These are phyloP conservation scores for Scaptodrosophila latifasciaeformis DNA, from an alignment of 2,888 invertebrate species.

Conservation along the genomic window DNA sequence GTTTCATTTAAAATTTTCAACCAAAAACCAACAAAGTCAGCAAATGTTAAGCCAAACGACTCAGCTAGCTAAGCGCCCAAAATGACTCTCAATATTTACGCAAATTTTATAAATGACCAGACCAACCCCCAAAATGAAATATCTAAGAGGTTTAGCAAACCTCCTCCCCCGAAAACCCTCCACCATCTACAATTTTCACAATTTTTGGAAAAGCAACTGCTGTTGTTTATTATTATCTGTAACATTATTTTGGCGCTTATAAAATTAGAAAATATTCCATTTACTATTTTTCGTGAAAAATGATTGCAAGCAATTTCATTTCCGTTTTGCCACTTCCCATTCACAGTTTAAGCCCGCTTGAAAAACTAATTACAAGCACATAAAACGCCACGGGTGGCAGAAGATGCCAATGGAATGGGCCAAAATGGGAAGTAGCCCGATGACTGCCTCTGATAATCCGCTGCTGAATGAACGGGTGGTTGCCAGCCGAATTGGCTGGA, in stretches of 20 bases:
- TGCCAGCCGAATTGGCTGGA: too few species aligned
- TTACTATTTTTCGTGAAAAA: conserved; percentile 67
- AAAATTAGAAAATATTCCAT: conserved; percentile 67
- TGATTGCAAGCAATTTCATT: conserved; percentile 70
- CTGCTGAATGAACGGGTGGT: too few species aligned
- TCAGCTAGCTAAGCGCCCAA: conserved; percentile 11
- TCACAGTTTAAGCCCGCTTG: background rate
- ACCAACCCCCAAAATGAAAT: conserved; percentile 19
- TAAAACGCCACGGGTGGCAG: conserved; percentile 56
- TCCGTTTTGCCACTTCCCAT: conserved; percentile 39
- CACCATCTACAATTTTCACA: background rate
- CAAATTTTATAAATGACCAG: conserved; percentile 59
- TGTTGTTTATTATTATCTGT: conserved; percentile 63
- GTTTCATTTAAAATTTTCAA: conserved; percentile 47
- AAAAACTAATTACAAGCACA: conserved; percentile 70
- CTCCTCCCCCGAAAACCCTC: background rate
- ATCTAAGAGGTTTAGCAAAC: background rate
- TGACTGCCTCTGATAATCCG: background rate
- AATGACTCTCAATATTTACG: conserved; percentile 45
- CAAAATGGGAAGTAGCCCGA: too few species aligned
- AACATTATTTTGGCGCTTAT: conserved; percentile 51
- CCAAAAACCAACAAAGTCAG: conserved; percentile 12
- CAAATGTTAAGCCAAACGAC: conserved; percentile 17
- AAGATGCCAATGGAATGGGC: too few species aligned
- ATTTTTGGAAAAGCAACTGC: conserved; percentile 21